Conservation (phyloP, 2,113 vertebrate genomes). For the Erythrolamprus reginae region DNA sequence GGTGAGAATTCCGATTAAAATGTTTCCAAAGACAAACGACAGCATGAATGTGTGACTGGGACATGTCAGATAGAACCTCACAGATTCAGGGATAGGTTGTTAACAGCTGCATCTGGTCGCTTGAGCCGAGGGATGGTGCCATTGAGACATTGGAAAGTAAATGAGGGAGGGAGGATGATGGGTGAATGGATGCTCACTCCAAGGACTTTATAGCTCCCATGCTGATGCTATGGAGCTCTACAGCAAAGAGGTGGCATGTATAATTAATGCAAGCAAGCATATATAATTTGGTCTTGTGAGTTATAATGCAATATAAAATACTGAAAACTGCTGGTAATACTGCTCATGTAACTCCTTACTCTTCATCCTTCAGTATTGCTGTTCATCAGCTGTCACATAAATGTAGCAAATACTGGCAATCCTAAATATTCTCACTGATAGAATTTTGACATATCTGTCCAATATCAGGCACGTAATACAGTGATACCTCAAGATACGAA, state of each 20-base stretch:
- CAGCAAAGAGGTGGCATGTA: background rate
- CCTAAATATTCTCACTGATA: background rate
- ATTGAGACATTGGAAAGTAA: background rate
- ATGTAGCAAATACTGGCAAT: background rate
- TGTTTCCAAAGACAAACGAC: background rate
- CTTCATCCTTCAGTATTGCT: background rate
- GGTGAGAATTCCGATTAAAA: constrained; percentile 64
- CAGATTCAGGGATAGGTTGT: background rate
- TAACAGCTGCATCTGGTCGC: background rate
- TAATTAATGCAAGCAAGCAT: background rate
- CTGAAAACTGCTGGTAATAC: background rate
- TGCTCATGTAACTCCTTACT: background rate
- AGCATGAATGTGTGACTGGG: background rate
- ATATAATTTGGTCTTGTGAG: background rate
- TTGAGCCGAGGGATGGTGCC: background rate
- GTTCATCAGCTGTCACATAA: background rate
- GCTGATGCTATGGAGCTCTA: background rate
- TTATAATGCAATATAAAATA: too few relatives aligned
- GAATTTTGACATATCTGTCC: background rate
- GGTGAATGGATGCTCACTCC: background rate
- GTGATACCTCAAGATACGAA: too few relatives aligned
- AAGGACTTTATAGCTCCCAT: background rate
- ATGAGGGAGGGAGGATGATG: background rate
- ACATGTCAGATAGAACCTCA: background rate
- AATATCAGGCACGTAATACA: background rate